phyloP scores from a whole-genome alignment of 2,797 vertebrate species.

The Fistularia commersonii region DNA sequence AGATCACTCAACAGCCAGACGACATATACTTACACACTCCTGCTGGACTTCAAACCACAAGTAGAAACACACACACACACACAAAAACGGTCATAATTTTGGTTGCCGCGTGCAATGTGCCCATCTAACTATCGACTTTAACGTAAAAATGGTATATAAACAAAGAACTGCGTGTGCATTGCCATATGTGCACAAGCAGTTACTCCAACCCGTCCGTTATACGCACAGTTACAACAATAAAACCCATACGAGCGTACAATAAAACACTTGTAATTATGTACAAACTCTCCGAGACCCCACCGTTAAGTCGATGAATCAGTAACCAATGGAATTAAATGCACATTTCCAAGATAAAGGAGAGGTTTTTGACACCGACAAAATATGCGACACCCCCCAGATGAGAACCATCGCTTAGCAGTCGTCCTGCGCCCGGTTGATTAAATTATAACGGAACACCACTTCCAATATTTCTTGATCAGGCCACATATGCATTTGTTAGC shows the following conservation, averaged over 20 bases:
- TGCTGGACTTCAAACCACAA: not conserved
- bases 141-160: not conserved
- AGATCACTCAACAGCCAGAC: constrained; percentile 54
- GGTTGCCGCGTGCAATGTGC: too few species aligned
- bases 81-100: constrained; percentile 2
- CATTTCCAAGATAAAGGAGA: too few species aligned
- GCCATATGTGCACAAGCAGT: not conserved
- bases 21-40: constrained; percentile 13
- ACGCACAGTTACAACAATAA: constrained; percentile 1
- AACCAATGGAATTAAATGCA: too few species aligned
- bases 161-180: not conserved
- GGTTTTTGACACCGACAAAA: too few species aligned
- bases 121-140: too few species aligned
- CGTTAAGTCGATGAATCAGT: too few species aligned
- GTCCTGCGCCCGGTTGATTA: constrained; percentile 24
- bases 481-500: constrained; percentile 25
- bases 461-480: constrained; percentile 64
- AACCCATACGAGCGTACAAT: too few species aligned
- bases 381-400: not conserved
- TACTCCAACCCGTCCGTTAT: constrained; percentile 1
- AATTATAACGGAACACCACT: constrained; percentile 32
- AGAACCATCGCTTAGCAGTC: constrained; percentile 8
- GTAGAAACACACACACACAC: constrained; percentile 7
- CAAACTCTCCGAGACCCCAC: too few species aligned
- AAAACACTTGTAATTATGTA: too few species aligned